Conservation (phyloP, 64 coral and sea anemone genomes). For the Platygyra sinensis region DNA sequence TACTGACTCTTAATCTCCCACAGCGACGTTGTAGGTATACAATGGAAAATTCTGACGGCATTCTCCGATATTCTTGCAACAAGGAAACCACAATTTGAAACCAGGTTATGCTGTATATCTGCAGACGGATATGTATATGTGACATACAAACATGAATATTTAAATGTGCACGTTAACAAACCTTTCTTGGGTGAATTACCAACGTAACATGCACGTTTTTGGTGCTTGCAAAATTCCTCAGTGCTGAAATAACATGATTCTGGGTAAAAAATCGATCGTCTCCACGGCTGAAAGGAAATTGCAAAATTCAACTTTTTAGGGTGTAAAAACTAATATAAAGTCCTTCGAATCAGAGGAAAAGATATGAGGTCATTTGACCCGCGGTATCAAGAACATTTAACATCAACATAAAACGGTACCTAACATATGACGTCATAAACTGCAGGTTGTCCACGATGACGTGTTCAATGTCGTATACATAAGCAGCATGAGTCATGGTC, state of each 20-base stretch:
- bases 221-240: slow-evolving; percentile 90
- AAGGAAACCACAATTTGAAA: too few species aligned
- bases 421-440: slow-evolving; percentile 94
- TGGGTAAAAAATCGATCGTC: slow-evolving; percentile 92
- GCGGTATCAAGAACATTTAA: not conserved
- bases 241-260: slow-evolving; percentile 87
- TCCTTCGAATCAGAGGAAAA: not conserved
- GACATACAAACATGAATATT: too few species aligned
- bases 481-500: slow-evolving; percentile 97
- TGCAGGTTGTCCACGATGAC: slow-evolving; percentile 97
- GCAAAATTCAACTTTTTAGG: not conserved
- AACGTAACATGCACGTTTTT: slow-evolving; percentile 99
- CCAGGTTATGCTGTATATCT: too few species aligned
- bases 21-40: too few species aligned
- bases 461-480: slow-evolving; percentile 98
- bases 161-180: not conserved
- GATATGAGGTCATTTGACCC: not conserved
- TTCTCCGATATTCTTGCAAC: too few species aligned
- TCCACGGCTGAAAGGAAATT: slow-evolving; percentile 17
- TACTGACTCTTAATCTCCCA: too few species aligned
- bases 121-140: too few species aligned
- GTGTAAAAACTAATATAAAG: not conserved
- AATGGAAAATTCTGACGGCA: too few species aligned
- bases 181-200: slow-evolving; percentile 98
- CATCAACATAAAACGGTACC: slow-evolving; percentile 43